Evolutionary conservation across 2,888 invertebrate species (phyloP).

Genomic region (Fabriciana adippe): DNA sequence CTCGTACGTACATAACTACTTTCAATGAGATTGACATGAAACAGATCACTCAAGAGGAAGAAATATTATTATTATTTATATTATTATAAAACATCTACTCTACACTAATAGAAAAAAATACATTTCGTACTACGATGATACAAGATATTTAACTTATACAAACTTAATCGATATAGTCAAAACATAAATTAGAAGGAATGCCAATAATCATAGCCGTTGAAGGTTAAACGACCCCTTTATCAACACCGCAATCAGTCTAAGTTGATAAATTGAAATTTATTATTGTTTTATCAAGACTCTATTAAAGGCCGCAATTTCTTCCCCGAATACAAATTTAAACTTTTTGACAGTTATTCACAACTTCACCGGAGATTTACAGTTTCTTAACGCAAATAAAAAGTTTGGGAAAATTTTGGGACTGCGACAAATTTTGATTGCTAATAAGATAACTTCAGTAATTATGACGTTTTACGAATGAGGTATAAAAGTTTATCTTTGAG

Average conservation of each 20-base stretch:
- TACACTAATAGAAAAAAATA: too few relatives aligned
- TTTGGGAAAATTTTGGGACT: neutral
- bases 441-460: constrained; percentile 12
- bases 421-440: constrained; percentile 14
- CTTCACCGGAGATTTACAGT: constrained; percentile 1
- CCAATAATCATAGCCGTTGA: neutral
- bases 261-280: constrained; percentile 25
- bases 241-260: constrained; percentile 4
- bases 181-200: neutral
- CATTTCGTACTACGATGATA: too few relatives aligned
- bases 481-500: too few relatives aligned
- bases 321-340: constrained; percentile 21
- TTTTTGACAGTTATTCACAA: constrained; percentile 23
- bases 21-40: too few relatives aligned
- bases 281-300: constrained; percentile 21
- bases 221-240: constrained; percentile 2
- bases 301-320: constrained; percentile 19
- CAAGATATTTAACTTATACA: too few relatives aligned
- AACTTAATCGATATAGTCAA: too few relatives aligned
- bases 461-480: neutral
- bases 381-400: constrained; percentile 15
- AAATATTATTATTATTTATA: too few relatives aligned
- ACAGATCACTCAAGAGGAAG: too few relatives aligned
- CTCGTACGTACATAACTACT: too few relatives aligned
- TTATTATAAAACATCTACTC: too few relatives aligned